Percentiles rank a stretch among this genome's conserved stretches.
phyloP scores from a whole-genome alignment of 2,113 vertebrate genomes.

The Crotalus viridis region DNA sequence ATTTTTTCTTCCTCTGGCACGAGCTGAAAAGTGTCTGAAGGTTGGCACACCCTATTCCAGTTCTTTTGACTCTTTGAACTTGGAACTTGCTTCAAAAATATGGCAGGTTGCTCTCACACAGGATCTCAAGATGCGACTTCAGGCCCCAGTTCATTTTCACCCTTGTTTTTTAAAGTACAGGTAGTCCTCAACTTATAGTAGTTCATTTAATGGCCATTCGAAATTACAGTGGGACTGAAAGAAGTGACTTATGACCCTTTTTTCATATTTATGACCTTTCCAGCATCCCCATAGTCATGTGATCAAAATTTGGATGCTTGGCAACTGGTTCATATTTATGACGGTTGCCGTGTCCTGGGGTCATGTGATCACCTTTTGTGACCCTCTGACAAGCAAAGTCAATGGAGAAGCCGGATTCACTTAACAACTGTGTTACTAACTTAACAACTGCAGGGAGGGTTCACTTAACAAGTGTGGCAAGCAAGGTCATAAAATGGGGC shows the following conservation, averaged over 20 bases:
- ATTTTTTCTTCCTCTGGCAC: background rate
- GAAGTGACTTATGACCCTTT: background rate
- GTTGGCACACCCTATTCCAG: background rate
- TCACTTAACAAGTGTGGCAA: no score
- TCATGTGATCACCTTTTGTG: no score
- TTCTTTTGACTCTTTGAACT: background rate
- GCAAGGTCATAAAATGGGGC: no score
- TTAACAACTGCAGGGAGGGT: no score
- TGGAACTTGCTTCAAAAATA: background rate
- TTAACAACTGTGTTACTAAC: no score
- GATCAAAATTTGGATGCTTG: background rate
- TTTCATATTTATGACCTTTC: background rate
- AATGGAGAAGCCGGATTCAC: no score
- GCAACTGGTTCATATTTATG: background rate
- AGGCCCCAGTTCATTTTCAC: background rate
- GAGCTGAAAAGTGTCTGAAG: background rate
- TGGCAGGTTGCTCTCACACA: background rate
- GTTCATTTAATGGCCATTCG: background rate
- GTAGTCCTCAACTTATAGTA: background rate
- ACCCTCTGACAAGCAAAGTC: no score
- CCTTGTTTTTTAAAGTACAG: background rate
- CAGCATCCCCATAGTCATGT: background rate
- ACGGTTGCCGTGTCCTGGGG: background rate
- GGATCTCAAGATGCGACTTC: background rate
- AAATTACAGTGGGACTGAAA: background rate